Percentiles rank a stretch among this genome's conserved stretches.
Evolutionary conservation across 2,888 invertebrate species (phyloP).

Genomic region (Minunthozetes semirufus): DNA sequence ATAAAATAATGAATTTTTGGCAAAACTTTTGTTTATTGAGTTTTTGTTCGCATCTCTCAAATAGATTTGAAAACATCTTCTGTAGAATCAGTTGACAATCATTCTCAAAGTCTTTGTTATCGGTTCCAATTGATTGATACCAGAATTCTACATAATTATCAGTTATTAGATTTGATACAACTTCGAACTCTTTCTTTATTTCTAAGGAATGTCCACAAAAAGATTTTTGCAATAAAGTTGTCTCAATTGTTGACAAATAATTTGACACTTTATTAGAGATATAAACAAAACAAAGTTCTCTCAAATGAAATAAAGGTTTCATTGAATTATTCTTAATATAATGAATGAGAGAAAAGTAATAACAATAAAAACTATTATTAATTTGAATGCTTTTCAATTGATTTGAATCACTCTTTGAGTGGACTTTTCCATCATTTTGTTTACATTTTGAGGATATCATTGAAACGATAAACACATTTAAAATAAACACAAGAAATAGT

Average conservation of each 20-base stretch:
- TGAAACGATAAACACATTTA: neutral
- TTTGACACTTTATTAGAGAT: neutral
- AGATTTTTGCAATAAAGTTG: neutral
- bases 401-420: neutral
- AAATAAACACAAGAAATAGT: neutral
- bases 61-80: neutral
- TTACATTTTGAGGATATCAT: neutral
- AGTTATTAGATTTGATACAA: constrained; percentile 36
- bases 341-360: neutral
- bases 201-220: constrained; percentile 3
- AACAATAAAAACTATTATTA: neutral
- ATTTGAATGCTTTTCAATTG: neutral
- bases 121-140: constrained; percentile 38
- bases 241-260: neutral
- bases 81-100: neutral
- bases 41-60: neutral
- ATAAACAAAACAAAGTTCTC: neutral
- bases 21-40: neutral
- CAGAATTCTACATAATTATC: constrained; percentile 39
- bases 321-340: too few relatives aligned
- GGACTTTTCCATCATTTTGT: neutral
- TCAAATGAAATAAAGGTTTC: too few relatives aligned
- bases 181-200: constrained; percentile 37
- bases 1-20: neutral
- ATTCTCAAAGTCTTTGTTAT: neutral